Evolutionary conservation across 2,113 vertebrate genomes (phyloP).

Genomic region (Eira barbara): DNA sequence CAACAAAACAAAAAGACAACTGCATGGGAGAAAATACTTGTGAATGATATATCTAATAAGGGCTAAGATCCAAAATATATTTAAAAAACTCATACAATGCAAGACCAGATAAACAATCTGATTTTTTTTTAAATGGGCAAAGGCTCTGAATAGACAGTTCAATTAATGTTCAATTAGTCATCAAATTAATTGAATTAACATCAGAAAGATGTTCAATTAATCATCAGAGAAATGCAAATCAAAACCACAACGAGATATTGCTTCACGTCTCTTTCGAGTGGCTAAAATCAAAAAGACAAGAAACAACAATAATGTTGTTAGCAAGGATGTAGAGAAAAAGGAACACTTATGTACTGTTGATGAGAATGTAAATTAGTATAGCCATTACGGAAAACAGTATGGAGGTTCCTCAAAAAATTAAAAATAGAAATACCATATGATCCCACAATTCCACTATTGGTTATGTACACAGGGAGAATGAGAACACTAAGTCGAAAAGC

Average conservation of each 20-base stretch:
- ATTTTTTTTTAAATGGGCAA: neutral
- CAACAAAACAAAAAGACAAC: neutral
- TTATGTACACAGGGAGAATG: too few relatives aligned
- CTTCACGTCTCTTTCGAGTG: neutral
- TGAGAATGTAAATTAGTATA: too few relatives aligned
- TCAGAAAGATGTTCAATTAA: neutral
- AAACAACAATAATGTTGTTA: neutral
- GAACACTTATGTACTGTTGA: neutral
- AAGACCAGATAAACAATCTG: neutral
- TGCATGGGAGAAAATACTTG: neutral
- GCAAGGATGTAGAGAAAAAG: neutral
- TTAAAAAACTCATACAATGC: neutral
- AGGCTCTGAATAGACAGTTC: neutral
- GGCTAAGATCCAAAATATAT: neutral
- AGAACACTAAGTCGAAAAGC: too few relatives aligned
- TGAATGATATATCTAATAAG: neutral
- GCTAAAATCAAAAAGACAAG: neutral
- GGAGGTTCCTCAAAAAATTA: too few relatives aligned
- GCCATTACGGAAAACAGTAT: too few relatives aligned
- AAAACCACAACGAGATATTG: neutral
- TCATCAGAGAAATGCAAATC: neutral
- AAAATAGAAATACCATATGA: too few relatives aligned
- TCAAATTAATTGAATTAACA: neutral
- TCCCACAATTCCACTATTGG: too few relatives aligned
- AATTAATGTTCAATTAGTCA: neutral